phyloP scores from a whole-genome alignment of 2,888 invertebrate genomes.

The Gymnosoma rotundatum region DNA sequence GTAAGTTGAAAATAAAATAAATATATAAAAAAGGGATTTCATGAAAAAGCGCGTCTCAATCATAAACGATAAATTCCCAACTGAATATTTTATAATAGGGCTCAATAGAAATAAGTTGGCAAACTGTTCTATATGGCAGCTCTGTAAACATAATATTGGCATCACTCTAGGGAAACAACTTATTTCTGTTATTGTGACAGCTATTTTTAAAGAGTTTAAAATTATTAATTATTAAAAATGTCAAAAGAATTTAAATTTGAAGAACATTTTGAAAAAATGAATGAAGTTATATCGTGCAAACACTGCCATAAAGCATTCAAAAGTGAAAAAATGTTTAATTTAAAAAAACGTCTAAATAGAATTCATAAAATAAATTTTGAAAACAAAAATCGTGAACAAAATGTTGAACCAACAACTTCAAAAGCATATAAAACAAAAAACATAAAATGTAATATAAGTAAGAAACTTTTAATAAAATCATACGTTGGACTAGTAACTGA shows the following conservation, averaged over 20 bases:
- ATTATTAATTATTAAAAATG: constrained; percentile 4
- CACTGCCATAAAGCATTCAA: no score
- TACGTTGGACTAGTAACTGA: constrained; percentile 69
- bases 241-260: constrained; percentile 6
- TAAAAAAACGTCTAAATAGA: constrained; percentile 20
- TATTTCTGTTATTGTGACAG: constrained; percentile 9
- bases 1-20: no score
- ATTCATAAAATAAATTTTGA: background rate
- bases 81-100: no score
- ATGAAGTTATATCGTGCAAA: background rate
- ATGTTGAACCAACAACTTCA: background rate
- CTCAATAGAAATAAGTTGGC: no score
- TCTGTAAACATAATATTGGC: constrained; percentile 7
- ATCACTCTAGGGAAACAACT: constrained; percentile 9
- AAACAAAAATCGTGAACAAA: constrained; percentile 5
- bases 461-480: constrained; percentile 52
- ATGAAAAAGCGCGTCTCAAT: no score
- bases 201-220: constrained; percentile 7
- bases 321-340: background rate
- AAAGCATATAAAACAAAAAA: no score
- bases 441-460: constrained; percentile 53
- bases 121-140: background rate
- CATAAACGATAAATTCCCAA: no score
- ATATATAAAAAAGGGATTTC: no score
- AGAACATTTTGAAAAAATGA: background rate